phyloP scores from a whole-genome alignment of 2,888 invertebrate species.

The Ormyrus nitidulus region DNA sequence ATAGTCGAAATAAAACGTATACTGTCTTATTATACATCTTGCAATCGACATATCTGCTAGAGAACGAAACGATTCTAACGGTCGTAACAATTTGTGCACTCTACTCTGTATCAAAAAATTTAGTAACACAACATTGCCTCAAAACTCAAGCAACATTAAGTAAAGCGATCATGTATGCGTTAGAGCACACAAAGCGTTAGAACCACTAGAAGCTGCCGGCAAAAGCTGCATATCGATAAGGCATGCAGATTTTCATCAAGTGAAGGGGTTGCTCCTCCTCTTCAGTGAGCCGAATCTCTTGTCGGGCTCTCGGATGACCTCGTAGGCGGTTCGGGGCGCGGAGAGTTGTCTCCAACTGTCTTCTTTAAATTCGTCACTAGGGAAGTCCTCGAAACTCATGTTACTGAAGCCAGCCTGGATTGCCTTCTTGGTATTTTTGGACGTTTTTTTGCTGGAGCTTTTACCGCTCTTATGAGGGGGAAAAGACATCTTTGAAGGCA shows the following conservation, averaged over 20 bases:
- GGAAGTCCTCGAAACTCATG: slow-evolving; percentile 86
- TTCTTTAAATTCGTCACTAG: slow-evolving; percentile 80
- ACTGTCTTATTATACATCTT: slow-evolving; percentile 38
- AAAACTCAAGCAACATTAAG: not conserved
- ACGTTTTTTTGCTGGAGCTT: slow-evolving; percentile 53
- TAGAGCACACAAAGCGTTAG: slow-evolving; percentile 1
- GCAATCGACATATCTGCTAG: slow-evolving; percentile 10
- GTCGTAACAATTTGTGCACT: slow-evolving; percentile 5
- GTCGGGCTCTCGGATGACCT: slow-evolving; percentile 78
- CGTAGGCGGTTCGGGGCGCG: slow-evolving; percentile 78
- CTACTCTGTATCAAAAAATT: no score
- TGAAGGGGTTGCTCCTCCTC: slow-evolving; percentile 76
- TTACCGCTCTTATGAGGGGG: slow-evolving; percentile 66
- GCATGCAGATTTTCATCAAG: slow-evolving; percentile 63
- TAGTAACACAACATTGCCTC: no score
- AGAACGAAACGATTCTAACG: not conserved
- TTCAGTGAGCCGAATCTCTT: slow-evolving; percentile 75
- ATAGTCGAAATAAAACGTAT: slow-evolving; percentile 22
- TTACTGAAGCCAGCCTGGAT: slow-evolving; percentile 81
- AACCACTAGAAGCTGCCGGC: not conserved
- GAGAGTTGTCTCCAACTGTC: slow-evolving; percentile 74
- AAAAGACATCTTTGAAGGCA: slow-evolving; percentile 68
- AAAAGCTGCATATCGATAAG: slow-evolving; percentile 37
- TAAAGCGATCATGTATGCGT: not conserved
- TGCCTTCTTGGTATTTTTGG: slow-evolving; percentile 63